Evolutionary conservation across 2,888 invertebrate genomes (phyloP), one percentile per base, ranked within the genome.

Genomic region (Artemia sinica): DNA sequence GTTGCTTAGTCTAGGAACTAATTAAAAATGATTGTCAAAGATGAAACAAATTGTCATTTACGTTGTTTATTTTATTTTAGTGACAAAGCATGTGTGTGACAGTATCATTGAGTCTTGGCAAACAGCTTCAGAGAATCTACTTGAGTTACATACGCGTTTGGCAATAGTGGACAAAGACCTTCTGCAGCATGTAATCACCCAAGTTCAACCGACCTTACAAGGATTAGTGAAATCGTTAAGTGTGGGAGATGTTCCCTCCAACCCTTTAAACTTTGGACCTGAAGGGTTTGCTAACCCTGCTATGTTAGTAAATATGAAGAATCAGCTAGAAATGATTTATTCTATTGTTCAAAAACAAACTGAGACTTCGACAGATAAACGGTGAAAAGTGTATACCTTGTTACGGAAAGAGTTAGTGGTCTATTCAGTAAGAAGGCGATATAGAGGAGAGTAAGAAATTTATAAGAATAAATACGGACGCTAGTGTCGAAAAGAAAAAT

Each of bases 301-400:
- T 69, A 79, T 83, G 69, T 81, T 82, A 68, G 81, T 80, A 69
- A 81, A 84, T 77, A 82, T 84, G 81, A 82, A 84, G 73, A 84
- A 84, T 74, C 84, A 83, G 75, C 82, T 83, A 12, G 84, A 84
- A 72, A 78, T 83, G 74, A 76, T 84, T 65, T 76, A 84, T 69
- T 81, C 79, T 69, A 80, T 84, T 78, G 82, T 84, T 76, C 84
- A 84, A 74, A 83, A 84, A 74, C 14, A 18, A 1, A 58, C 18
- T 58, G 58, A 58, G 9, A 8, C 58, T 9, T 18, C 58, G 8
- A 9, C 58, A 8, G 58, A 18, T 58, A 58, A 58, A 14, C 58
- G 58, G 18, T 58, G 18, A 18, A 28, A 28, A 28, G 28, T 28
- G 28, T 28, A 28, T 28, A 28, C 28, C 28, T 28, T 28, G 28